Evolutionary conservation across 92 coral and sea anemone genomes (phyloP).

Genomic region (Desmophyllum pertusum): DNA sequence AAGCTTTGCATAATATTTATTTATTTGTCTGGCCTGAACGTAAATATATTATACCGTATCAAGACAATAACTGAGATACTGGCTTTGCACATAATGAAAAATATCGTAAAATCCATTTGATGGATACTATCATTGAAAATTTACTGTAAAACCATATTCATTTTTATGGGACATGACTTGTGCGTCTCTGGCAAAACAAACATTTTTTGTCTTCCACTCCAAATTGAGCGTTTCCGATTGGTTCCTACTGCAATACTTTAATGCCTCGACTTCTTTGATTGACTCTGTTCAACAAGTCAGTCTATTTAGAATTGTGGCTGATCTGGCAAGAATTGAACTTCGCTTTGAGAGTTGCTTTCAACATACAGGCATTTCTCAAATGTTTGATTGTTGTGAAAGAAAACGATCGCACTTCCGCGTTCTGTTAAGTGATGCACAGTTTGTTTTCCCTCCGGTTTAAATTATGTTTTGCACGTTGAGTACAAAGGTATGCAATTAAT

Average conservation of each 20-base stretch:
- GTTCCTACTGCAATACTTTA: background rate
- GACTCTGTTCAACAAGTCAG: background rate
- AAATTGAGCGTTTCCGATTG: background rate
- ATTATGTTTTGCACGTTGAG: background rate
- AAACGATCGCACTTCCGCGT: constrained; percentile 20
- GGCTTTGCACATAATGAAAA: background rate
- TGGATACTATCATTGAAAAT: background rate
- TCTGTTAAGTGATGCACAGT: constrained; percentile 6
- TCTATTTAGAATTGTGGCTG: background rate
- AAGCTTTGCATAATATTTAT: background rate
- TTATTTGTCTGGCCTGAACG: background rate
- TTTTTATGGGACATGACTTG: too few relatives aligned
- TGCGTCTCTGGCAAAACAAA: constrained; percentile 7
- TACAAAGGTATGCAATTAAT: constrained; percentile 13
- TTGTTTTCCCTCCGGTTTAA: background rate
- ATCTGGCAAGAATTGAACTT: background rate
- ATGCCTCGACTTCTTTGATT: background rate
- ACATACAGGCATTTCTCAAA: background rate
- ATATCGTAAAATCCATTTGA: background rate
- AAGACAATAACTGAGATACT: too few relatives aligned
- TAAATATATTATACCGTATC: background rate
- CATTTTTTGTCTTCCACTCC: background rate
- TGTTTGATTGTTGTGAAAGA: constrained; percentile 4
- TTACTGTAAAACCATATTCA: background rate
- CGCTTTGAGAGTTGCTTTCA: background rate